These are phyloP conservation scores for Phalanger gymnotis DNA, from an alignment of 2,797 vertebrate genomes.

Conservation along the genomic window DNA sequence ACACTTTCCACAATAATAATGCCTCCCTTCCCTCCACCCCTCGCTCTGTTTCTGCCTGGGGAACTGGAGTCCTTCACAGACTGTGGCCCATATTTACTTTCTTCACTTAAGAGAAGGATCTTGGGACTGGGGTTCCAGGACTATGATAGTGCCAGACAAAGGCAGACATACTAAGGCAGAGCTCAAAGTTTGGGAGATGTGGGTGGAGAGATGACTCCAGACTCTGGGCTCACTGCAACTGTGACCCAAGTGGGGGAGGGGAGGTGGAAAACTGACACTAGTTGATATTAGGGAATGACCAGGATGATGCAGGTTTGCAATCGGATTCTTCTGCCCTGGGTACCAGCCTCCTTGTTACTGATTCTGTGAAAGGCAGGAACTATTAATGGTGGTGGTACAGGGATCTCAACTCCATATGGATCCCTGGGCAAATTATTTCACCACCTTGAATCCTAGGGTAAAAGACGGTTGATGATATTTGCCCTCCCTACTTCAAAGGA, in stretches of 20 bases:
- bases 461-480: neutral
- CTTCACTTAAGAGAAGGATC: neutral
- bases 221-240: neutral
- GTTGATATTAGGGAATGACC: neutral
- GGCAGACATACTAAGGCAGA: neutral
- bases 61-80: neutral
- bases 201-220: neutral
- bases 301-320: neutral
- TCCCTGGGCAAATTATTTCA: neutral
- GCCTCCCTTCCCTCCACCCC: neutral
- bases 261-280: neutral
- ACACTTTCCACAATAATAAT: neutral
- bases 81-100: neutral
- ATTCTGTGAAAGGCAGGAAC: neutral
- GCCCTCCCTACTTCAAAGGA: neutral
- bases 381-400: neutral
- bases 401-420: neutral
- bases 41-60: neutral
- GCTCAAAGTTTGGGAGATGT: neutral
- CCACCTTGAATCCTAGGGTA: neutral
- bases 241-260: neutral
- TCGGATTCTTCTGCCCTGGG: neutral
- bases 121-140: neutral
- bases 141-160: neutral
- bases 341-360: neutral